phyloP scores from a whole-genome alignment of 2,888 invertebrate genomes.

The Epirrhoe tristata region DNA sequence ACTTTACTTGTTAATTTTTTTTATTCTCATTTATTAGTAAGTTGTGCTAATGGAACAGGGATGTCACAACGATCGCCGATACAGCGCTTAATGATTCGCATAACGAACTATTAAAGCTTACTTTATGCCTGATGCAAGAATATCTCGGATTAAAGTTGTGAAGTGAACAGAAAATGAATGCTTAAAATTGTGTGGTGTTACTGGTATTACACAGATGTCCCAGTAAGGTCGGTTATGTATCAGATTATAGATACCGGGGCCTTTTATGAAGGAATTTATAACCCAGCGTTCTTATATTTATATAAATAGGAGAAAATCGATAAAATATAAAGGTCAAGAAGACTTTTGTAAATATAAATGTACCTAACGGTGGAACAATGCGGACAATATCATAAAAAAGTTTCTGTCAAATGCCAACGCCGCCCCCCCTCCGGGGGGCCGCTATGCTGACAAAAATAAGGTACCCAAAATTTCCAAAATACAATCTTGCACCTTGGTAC shows the following conservation, averaged over 20 bases:
- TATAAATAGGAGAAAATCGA: not conserved
- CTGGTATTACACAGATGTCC: not conserved
- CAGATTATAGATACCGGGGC: conserved; percentile 1
- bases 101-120: conserved; percentile 24
- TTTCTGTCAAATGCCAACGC: too few relatives aligned
- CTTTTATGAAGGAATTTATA: not conserved
- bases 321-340: not conserved
- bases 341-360: not conserved
- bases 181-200: conserved; percentile 1
- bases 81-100: conserved; percentile 24
- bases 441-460: too few relatives aligned
- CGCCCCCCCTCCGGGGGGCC: too few relatives aligned
- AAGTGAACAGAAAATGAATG: conserved; percentile 22
- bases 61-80: conserved; percentile 27
- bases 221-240: conserved; percentile 6
- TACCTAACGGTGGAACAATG: not conserved
- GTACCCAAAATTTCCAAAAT: too few relatives aligned
- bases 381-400: too few relatives aligned
- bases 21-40: not conserved
- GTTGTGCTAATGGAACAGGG: conserved; percentile 9
- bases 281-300: not conserved
- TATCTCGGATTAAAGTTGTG: conserved; percentile 19
- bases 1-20: not conserved
- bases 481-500: too few relatives aligned
- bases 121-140: conserved; percentile 20